These are phyloP conservation scores for Sphecodes monilicornis DNA, from an alignment of 2,888 invertebrate species.

Conservation along the genomic window DNA sequence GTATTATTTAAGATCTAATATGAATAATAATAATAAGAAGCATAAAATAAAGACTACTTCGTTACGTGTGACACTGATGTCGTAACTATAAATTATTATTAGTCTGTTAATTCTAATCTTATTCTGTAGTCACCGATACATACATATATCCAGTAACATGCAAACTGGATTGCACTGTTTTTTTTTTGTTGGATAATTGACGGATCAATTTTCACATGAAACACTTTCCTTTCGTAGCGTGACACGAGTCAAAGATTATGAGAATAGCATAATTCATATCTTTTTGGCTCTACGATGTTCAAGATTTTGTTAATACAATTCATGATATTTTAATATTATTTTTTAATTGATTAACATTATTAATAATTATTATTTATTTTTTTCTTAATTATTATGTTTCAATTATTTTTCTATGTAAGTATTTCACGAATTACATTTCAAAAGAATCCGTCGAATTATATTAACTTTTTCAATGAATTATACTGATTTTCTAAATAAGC, in stretches of 20 bases:
- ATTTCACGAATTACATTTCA: not conserved
- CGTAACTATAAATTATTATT: not conserved
- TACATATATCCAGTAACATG: not conserved
- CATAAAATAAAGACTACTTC: not conserved
- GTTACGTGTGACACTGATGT: not conserved
- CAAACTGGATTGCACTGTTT: not conserved
- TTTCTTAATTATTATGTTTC: not conserved
- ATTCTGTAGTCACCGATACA: not conserved
- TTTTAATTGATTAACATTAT: too few species aligned
- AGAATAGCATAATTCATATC: not conserved
- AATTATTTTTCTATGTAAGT: not conserved
- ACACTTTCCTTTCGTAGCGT: not conserved
- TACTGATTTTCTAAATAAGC: not conserved
- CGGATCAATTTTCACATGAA: not conserved
- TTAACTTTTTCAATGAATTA: not conserved
- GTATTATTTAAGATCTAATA: not conserved
- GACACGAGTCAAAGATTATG: not conserved
- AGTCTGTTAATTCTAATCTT: not conserved
- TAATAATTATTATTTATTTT: too few species aligned
- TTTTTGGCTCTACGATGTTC: not conserved
- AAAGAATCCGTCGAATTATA: not conserved
- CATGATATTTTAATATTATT: too few species aligned
- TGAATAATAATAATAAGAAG: not conserved
- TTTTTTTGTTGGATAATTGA: not conserved
- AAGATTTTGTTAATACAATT: not conserved